phyloP scores from a whole-genome alignment of 2,888 invertebrate genomes.

The Cartodere bifasciata region DNA sequence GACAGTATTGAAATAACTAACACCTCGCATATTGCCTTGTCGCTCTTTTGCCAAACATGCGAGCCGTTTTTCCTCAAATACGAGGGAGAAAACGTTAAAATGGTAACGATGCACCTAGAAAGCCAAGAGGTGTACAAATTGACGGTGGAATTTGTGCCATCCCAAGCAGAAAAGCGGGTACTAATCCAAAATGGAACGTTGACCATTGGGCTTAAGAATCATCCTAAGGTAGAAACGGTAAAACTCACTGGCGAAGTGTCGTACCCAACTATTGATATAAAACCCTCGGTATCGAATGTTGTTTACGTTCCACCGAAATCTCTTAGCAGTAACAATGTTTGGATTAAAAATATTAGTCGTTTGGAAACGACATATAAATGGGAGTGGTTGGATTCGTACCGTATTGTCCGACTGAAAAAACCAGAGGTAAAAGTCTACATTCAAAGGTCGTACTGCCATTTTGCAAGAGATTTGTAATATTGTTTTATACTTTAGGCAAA shows the following conservation, averaged over 20 bases:
- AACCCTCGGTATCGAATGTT: slow-evolving; percentile 45
- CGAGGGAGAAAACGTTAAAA: slow-evolving; percentile 7
- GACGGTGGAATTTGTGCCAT: slow-evolving; percentile 20
- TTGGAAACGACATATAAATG: slow-evolving; percentile 36
- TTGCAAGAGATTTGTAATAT: too few relatives aligned
- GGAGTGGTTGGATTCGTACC: slow-evolving; percentile 19
- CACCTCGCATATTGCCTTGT: slow-evolving; percentile 9
- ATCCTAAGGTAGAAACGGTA: slow-evolving; percentile 38
- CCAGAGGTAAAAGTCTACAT: background rate
- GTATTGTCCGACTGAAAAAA: background rate
- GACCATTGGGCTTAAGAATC: slow-evolving; percentile 30
- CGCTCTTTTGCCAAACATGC: slow-evolving; percentile 12
- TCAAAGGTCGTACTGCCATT: too few relatives aligned
- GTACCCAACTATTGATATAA: slow-evolving; percentile 51
- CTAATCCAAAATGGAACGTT: slow-evolving; percentile 22
- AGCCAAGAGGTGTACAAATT: too few relatives aligned
- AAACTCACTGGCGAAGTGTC: slow-evolving; percentile 49
- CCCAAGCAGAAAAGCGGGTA: slow-evolving; percentile 20
- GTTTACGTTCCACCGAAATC: slow-evolving; percentile 43
- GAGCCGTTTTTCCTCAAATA: slow-evolving; percentile 15
- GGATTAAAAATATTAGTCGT: slow-evolving; percentile 41
- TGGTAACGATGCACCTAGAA: too few relatives aligned
- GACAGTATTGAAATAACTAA: slow-evolving; percentile 5
- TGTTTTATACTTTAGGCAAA: too few relatives aligned
- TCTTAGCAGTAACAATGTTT: slow-evolving; percentile 33